These are phyloP conservation scores for Prinia subflava DNA, from an alignment of 2,113 vertebrate genomes.

Conservation along the genomic window DNA sequence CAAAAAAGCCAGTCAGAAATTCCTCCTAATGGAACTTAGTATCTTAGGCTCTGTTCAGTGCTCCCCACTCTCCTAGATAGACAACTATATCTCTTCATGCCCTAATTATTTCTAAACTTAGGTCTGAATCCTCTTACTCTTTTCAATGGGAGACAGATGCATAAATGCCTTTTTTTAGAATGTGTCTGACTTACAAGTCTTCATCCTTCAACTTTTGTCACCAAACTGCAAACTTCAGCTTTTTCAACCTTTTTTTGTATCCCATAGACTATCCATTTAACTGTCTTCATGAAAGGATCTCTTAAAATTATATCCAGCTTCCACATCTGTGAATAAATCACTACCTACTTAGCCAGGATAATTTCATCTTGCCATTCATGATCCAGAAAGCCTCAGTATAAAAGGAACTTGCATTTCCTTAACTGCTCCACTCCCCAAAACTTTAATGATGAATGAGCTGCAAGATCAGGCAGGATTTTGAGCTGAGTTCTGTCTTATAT, in stretches of 20 bases:
- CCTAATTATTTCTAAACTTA: conserved; percentile 53
- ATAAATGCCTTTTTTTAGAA: conserved; percentile 21
- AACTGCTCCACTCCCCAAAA: neutral
- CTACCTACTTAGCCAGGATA: neutral
- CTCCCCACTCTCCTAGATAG: conserved; percentile 16
- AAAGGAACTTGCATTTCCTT: neutral
- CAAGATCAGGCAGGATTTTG: neutral
- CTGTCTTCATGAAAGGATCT: neutral
- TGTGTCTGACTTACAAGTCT: neutral
- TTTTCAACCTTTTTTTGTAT: neutral
- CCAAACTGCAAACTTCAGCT: neutral
- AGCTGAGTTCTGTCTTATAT: neutral
- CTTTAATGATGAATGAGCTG: neutral
- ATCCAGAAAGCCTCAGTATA: neutral
- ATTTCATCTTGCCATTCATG: neutral
- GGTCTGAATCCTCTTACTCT: conserved; percentile 3
- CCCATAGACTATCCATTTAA: neutral
- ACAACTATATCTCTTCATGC: neutral
- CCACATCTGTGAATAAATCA: neutral
- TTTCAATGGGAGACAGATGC: neutral
- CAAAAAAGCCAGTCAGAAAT: neutral
- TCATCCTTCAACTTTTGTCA: neutral
- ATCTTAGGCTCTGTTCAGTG: neutral
- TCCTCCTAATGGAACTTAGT: neutral
- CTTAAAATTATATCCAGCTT: neutral